Percentiles rank a stretch among this genome's conserved stretches.
Evolutionary conservation across 2,888 invertebrate species (phyloP).

Genomic region (Campaea margaritaria): DNA sequence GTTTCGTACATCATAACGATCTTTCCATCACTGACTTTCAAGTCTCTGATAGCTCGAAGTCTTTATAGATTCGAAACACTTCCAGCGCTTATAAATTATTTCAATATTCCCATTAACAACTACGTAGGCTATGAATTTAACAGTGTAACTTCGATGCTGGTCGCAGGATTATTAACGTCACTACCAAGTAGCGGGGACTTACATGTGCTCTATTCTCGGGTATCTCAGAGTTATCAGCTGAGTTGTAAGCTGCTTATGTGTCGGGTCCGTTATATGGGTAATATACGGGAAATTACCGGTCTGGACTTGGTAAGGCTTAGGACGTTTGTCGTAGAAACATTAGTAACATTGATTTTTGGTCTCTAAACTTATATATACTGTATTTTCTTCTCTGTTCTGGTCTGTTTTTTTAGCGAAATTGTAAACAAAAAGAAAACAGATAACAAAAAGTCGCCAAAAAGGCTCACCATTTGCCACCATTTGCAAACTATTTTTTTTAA

Average conservation of each 20-base stretch:
- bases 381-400: too few relatives aligned
- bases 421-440: too few relatives aligned
- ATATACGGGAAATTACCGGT: slow-evolving; percentile 77
- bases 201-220: slow-evolving; percentile 32
- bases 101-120: background rate
- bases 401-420: too few relatives aligned
- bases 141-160: slow-evolving; percentile 32
- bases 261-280: slow-evolving; percentile 60
- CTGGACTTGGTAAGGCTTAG: slow-evolving; percentile 52
- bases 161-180: slow-evolving; percentile 69
- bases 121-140: slow-evolving; percentile 12
- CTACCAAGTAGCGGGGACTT: slow-evolving; percentile 52
- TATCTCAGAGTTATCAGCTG: slow-evolving; percentile 69
- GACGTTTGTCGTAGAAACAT: slow-evolving; percentile 6
- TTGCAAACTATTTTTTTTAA: too few relatives aligned
- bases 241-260: slow-evolving; percentile 78
- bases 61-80: too few relatives aligned
- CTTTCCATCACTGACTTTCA: background rate
- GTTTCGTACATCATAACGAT: too few relatives aligned
- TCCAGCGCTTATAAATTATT: background rate
- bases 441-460: too few relatives aligned
- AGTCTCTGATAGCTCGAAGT: too few relatives aligned
- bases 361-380: too few relatives aligned
- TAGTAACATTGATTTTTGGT: too few relatives aligned
- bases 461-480: too few relatives aligned